A percentile compares a stretch with the other conserved stretches of the same genome.
These are phyloP conservation scores for Nephrotoma appendiculata DNA, from an alignment of 2,888 invertebrate genomes.

Conservation along the genomic window DNA sequence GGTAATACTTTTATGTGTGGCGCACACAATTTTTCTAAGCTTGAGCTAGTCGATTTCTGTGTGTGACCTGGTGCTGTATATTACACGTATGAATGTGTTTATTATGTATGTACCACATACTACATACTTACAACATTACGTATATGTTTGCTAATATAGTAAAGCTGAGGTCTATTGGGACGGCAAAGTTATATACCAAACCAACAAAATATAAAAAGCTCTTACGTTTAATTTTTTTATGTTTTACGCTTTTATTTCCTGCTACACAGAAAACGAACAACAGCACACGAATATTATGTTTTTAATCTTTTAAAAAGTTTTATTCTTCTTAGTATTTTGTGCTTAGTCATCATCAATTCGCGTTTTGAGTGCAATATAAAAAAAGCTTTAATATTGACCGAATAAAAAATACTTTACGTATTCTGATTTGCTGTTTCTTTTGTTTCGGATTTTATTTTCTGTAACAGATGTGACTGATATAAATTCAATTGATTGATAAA, in stretches of 20 bases:
- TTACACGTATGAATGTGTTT: no score
- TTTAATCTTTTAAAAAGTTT: neutral
- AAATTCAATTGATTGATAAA: neutral
- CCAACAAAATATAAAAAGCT: neutral
- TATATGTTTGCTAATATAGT: neutral
- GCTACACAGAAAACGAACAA: neutral
- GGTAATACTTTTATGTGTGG: neutral
- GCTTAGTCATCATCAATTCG: neutral
- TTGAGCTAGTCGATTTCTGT: neutral
- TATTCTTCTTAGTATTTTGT: neutral
- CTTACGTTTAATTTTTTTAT: neutral
- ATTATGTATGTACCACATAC: neutral
- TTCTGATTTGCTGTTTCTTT: neutral
- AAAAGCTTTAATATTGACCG: neutral
- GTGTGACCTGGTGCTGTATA: neutral
- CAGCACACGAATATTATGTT: neutral
- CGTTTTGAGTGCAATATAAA: neutral
- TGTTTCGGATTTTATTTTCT: neutral
- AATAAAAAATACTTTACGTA: neutral
- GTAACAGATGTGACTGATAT: neutral
- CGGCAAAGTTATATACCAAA: neutral
- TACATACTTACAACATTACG: neutral
- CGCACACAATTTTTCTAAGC: neutral
- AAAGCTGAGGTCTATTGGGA: neutral
- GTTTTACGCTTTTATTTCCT: neutral